These are phyloP conservation scores for Epinephelus lanceolatus DNA, from an alignment of 2,113 vertebrate genomes.

Conservation along the genomic window DNA sequence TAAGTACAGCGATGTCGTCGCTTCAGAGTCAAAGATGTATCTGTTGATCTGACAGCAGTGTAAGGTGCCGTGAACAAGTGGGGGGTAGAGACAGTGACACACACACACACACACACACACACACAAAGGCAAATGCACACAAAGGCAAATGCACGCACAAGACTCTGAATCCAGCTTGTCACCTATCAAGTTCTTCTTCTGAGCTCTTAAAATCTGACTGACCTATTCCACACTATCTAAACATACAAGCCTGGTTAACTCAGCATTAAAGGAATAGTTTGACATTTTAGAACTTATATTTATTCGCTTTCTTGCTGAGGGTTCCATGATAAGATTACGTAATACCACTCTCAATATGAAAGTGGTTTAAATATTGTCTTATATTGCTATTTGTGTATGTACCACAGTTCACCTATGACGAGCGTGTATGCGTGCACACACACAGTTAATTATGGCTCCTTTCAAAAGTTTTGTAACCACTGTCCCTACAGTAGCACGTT, in stretches of 20 bases:
- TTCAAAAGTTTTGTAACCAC: too few relatives aligned
- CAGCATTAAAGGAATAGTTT: not conserved
- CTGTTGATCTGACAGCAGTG: slow-evolving; percentile 61
- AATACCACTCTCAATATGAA: too few relatives aligned
- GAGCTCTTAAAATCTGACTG: not conserved
- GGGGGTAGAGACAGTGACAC: slow-evolving; percentile 17
- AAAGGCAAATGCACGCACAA: not conserved
- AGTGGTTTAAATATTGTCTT: too few relatives aligned
- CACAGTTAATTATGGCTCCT: too few relatives aligned
- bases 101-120: not conserved
- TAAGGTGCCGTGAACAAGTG: slow-evolving; percentile 36
- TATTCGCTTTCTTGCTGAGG: not conserved
- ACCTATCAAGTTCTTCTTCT: not conserved
- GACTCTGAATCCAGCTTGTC: not conserved
- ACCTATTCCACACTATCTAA: not conserved
- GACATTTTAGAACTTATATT: too few relatives aligned
- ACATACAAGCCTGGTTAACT: not conserved
- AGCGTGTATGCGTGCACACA: too few relatives aligned
- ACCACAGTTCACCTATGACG: too few relatives aligned
- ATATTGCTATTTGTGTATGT: too few relatives aligned
- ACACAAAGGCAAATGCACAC: slow-evolving; percentile 31
- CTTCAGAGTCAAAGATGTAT: slow-evolving; percentile 48
- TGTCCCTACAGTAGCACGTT: too few relatives aligned
- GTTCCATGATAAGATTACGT: not conserved
- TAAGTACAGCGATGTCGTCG: slow-evolving; percentile 32